These are phyloP conservation scores for Phaethon lepturus DNA, from an alignment of 2,113 vertebrate genomes.

Conservation along the genomic window DNA sequence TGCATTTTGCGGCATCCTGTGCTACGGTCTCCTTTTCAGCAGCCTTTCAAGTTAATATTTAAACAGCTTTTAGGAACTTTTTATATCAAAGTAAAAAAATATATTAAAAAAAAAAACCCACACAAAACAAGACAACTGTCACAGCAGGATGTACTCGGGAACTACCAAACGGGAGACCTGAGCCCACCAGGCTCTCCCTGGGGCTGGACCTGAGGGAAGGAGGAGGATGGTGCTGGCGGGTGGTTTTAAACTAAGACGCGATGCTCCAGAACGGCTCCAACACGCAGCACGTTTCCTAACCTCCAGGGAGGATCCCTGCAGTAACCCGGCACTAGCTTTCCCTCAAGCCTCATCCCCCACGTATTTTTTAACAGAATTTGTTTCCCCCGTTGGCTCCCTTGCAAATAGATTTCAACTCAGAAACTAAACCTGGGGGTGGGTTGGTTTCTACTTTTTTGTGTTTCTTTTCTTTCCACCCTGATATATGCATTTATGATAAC, in stretches of 20 bases:
- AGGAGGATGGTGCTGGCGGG: background rate
- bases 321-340: background rate
- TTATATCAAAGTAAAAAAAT: background rate
- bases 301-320: background rate
- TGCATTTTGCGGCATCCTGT: background rate
- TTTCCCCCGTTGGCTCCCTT: background rate
- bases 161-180: background rate
- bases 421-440: background rate
- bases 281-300: background rate
- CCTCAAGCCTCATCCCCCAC: background rate
- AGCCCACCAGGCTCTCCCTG: background rate
- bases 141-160: background rate
- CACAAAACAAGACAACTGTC: background rate
- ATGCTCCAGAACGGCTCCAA: slow-evolving; percentile 9
- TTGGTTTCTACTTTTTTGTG: background rate
- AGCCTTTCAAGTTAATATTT: background rate
- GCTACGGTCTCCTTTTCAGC: background rate
- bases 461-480: background rate
- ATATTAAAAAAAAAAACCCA: background rate
- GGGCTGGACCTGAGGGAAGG: background rate
- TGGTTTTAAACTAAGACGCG: background rate
- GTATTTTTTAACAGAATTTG: background rate
- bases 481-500: background rate
- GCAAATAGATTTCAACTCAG: background rate
- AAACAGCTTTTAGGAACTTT: background rate